Conservation (phyloP, 2,113 vertebrate genomes). For the Trogon surrucura region DNA sequence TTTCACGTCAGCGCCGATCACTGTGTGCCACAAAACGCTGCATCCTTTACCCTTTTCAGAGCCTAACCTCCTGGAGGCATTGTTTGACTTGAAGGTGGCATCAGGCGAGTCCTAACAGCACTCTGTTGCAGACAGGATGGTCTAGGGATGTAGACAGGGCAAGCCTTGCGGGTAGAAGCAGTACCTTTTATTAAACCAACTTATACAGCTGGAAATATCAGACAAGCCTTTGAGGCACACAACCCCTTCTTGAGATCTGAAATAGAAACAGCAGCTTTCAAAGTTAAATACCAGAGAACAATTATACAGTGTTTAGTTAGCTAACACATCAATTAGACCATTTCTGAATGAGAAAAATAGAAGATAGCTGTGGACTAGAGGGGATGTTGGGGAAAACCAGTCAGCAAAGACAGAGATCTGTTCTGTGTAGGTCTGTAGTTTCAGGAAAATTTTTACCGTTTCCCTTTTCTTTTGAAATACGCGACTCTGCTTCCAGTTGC, state of each 20-base stretch:
- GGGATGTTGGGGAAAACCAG: neutral
- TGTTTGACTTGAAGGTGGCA: neutral
- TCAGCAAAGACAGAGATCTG: neutral
- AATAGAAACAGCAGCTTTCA: slow-evolving; percentile 10
- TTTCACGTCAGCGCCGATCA: neutral
- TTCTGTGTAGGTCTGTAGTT: neutral
- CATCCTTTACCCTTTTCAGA: neutral
- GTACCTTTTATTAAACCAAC: neutral
- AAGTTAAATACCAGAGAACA: neutral
- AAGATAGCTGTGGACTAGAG: neutral
- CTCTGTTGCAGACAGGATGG: neutral
- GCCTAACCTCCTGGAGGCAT: neutral
- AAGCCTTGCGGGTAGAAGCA: neutral
- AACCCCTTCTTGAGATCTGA: slow-evolving; percentile 7
- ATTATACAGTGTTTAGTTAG: neutral
- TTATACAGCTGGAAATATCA: neutral
- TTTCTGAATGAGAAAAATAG: neutral
- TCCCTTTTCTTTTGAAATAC: neutral
- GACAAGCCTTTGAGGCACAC: neutral
- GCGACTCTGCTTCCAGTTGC: neutral
- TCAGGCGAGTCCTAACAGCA: neutral
- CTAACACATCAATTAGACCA: neutral
- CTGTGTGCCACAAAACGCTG: neutral
- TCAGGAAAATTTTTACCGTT: neutral
- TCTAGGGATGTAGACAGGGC: neutral